A percentile compares a stretch with the other conserved stretches of the same genome.
Conservation (phyloP, 92 coral and sea anemone genomes). For the Actinostola sp. region DNA sequence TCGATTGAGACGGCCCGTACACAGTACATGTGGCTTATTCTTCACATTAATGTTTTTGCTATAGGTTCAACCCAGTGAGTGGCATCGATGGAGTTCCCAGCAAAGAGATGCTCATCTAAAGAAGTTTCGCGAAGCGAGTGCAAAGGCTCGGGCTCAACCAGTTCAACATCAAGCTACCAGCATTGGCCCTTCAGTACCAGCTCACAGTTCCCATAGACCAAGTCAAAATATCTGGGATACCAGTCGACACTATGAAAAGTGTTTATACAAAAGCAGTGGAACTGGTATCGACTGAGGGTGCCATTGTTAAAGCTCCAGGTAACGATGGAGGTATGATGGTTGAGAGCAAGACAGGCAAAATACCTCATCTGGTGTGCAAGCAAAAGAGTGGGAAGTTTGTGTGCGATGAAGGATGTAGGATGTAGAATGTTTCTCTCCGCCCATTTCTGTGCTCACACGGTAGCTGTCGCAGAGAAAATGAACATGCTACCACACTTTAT, state of each 20-base stretch:
- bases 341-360: slow-evolving; percentile 35
- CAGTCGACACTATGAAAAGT: slow-evolving; percentile 9
- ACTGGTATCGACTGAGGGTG: slow-evolving; percentile 15
- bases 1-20: neutral
- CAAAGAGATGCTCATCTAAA: slow-evolving; percentile 48
- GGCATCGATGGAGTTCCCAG: slow-evolving; percentile 34
- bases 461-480: neutral
- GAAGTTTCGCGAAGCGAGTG: slow-evolving; percentile 27
- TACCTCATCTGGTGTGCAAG: slow-evolving; percentile 41
- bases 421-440: slow-evolving; percentile 1
- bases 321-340: slow-evolving; percentile 15
- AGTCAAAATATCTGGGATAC: slow-evolving; percentile 17
- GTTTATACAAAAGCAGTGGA: slow-evolving; percentile 33
- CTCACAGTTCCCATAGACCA: neutral
- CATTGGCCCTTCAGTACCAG: neutral
- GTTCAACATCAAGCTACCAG: neutral
- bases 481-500: neutral
- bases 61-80: slow-evolving; percentile 41
- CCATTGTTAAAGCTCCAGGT: slow-evolving; percentile 49
- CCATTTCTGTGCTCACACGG: neutral
- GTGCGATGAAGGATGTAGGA: slow-evolving; percentile 33
- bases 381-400: slow-evolving; percentile 23
- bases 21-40: neutral
- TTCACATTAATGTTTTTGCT: neutral
- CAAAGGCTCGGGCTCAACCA: neutral